These are phyloP conservation scores for Phengaris alcon DNA, from an alignment of 2,888 invertebrate species.

Conservation along the genomic window DNA sequence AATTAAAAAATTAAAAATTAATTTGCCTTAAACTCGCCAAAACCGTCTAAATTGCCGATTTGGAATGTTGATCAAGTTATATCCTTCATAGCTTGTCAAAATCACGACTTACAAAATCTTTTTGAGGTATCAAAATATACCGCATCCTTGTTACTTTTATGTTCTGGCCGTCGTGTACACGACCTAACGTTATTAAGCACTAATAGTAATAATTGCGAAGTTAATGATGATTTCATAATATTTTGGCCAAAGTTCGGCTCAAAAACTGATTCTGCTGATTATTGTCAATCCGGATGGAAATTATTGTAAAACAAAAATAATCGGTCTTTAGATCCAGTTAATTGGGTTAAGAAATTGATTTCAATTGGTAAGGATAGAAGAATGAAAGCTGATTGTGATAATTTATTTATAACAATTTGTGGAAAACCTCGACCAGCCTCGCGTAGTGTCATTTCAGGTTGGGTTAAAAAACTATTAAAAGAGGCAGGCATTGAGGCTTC, in stretches of 20 bases:
- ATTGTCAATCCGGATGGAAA: conserved; percentile 31
- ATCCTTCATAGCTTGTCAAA: too few relatives aligned
- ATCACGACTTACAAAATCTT: not conserved
- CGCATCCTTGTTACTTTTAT: conserved; percentile 29
- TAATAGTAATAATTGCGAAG: not conserved
- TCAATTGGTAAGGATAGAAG: conserved; percentile 22
- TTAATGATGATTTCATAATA: conserved; percentile 18
- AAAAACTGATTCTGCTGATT: conserved; percentile 35
- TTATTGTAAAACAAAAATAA: conserved; percentile 29
- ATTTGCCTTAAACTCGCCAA: too few relatives aligned
- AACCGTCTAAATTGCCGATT: too few relatives aligned
- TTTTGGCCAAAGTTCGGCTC: conserved; percentile 33
- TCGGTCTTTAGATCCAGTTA: conserved; percentile 32
- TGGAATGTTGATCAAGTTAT: too few relatives aligned
- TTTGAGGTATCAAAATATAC: conserved; percentile 28
- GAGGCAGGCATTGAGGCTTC: conserved; percentile 35
- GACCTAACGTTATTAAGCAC: conserved; percentile 30
- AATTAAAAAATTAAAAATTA: too few relatives aligned
- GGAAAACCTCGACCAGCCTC: too few relatives aligned
- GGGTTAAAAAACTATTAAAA: not conserved
- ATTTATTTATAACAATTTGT: not conserved
- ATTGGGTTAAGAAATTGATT: conserved; percentile 31
- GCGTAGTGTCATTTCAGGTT: too few relatives aligned
- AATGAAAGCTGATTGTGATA: not conserved
- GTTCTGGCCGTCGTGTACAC: conserved; percentile 32